Evolutionary conservation across 2,113 vertebrate species (phyloP).

Genomic region (Panthera leo): DNA sequence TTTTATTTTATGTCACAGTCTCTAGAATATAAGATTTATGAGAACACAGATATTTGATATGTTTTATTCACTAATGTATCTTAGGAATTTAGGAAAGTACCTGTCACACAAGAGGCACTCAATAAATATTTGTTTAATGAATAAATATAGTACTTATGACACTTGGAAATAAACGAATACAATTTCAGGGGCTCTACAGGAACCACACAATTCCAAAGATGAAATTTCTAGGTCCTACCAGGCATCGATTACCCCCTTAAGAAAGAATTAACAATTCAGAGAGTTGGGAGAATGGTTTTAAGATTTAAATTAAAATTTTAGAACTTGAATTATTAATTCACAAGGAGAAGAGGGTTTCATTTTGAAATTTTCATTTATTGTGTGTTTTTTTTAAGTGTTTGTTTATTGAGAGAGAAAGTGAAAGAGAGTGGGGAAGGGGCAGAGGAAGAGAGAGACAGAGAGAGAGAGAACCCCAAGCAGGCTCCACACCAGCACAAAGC

Average conservation of each 20-base stretch:
- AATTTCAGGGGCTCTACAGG: neutral
- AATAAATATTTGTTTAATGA: neutral
- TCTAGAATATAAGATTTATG: neutral
- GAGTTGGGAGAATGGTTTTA: neutral
- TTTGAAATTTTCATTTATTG: neutral
- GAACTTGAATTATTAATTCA: neutral
- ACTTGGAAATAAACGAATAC: neutral
- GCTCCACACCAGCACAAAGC: too few species aligned
- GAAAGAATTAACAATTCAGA: neutral
- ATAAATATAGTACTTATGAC: neutral
- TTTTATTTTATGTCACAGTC: neutral
- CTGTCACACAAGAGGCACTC: neutral
- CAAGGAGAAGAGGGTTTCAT: neutral
- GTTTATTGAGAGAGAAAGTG: too few species aligned
- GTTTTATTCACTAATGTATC: neutral
- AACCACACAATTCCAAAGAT: neutral
- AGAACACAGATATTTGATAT: neutral
- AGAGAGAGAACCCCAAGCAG: too few species aligned
- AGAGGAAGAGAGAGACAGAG: too few species aligned
- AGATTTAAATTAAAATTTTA: constrained; percentile 1
- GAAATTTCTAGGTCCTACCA: neutral
- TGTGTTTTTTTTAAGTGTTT: too few species aligned
- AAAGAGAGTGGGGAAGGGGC: too few species aligned
- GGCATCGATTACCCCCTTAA: neutral
- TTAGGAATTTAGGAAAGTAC: neutral